Base-by-base conservation (phyloP, 1,140 invertebrate genomes). In the Trissolcus basalis region DNA sequence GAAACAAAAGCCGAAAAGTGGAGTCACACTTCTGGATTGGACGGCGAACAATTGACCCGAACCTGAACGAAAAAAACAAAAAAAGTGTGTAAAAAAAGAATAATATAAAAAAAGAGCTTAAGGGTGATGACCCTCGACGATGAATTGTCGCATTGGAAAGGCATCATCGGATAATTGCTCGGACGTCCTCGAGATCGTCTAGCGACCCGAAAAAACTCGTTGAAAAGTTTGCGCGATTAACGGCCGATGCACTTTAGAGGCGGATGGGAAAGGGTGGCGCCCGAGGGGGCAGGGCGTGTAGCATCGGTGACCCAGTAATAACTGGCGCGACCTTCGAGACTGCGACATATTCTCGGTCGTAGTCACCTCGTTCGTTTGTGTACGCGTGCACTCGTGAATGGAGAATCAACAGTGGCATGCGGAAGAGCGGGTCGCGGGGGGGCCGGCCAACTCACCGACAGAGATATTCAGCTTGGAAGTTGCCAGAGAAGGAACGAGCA, bases 251-350 rank as follows among this genome's bases (percentile, higher is more conserved):
- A 56, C 63, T 55, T 51, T 39, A 2, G 36, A 39, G 36, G 19
- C 36, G 9, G 9, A 39, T 9, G 36, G 33, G 9, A 53, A 74
- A 70, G 54, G 53, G 47, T 58, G 58, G 13, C 27, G 32, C 14
- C 53, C 16, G 64, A 53, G 27, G 7, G 9, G 55, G 16, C 15
- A 32, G 39, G 44, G 35, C 4, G 33, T 11, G 5, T 12, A 45
- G 50, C 75, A 73, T 82, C 72, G 70, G 70, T 85, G 83, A 85
- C 83, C 83, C 60, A 86, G 80, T 83, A 81, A 81, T 72, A 81
- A 83, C 74, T 82, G 78, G 64, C 78, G 59, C 82, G 82, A 84
- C 83, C 83, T 85, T 83, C 81, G 81, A 74, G 78, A 69, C 67
- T 48, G 56, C 77, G 80, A 82, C 75, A 80, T 77, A 79, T 81